Percentiles rank a stretch among this genome's conserved stretches.
Evolutionary conservation across 2,888 invertebrate species (phyloP).

Genomic region (Atherix ibis): DNA sequence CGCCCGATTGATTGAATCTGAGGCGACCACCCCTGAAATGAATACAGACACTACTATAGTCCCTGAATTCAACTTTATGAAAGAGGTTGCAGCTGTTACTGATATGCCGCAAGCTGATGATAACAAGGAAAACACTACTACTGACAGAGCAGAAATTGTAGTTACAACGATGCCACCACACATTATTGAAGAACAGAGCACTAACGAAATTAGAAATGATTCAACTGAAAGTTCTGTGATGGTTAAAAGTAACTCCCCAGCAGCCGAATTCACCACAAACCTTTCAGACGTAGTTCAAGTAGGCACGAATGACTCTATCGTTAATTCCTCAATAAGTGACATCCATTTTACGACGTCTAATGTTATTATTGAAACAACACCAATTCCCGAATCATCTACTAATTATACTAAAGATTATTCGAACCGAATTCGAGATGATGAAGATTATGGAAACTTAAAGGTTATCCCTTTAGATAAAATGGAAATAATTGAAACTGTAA

Average conservation of each 20-base stretch:
- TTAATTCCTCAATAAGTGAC: no score
- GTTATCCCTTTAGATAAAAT: constrained; percentile 11
- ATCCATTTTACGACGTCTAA: no score
- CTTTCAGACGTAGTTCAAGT: no score
- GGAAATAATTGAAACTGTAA: no score
- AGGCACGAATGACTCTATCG: no score
- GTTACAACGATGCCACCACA: neutral
- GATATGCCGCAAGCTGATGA: neutral
- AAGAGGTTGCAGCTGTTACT: no score
- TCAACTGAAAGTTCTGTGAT: constrained; percentile 10
- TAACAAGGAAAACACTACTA: neutral
- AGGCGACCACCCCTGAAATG: no score
- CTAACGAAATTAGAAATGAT: constrained; percentile 8
- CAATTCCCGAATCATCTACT: neutral
- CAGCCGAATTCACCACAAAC: no score
- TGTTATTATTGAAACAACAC: constrained; percentile 6
- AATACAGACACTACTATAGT: no score
- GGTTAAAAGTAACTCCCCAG: no score
- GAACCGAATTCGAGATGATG: constrained; percentile 4
- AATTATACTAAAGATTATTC: neutral
- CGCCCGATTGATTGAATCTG: no score
- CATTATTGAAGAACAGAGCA: constrained; percentile 1
- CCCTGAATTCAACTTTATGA: no score
- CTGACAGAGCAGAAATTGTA: neutral
- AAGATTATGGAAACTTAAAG: constrained; percentile 8